Evolutionary conservation across 1,140 invertebrate genomes (phyloP).

Genomic region (Pseudomyrmex flavicornis): DNA sequence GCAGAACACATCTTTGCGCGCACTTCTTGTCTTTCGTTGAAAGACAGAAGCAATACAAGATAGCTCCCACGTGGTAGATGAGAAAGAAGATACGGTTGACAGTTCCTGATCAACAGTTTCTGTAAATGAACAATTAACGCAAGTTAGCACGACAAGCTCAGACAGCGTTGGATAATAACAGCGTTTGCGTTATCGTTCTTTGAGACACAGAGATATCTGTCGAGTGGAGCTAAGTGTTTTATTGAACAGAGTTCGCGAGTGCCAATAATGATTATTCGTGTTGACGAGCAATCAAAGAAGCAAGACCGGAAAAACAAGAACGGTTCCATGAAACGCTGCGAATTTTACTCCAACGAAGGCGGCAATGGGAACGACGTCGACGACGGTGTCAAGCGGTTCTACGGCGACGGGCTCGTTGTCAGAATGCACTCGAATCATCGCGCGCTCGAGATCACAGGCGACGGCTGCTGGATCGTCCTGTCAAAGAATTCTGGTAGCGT

Average conservation of each 20-base stretch:
- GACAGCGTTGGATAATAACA: not conserved
- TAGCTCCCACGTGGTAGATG: not conserved
- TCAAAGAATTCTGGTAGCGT: conserved; percentile 73
- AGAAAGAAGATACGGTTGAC: not conserved
- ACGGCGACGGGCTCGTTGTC: conserved; percentile 75
- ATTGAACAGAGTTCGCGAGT: not conserved
- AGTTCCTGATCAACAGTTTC: not conserved
- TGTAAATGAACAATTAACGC: not conserved
- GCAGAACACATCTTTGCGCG: not conserved
- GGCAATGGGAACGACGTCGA: not conserved
- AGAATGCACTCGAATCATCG: conserved; percentile 69
- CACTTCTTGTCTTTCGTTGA: not conserved
- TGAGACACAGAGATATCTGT: not conserved
- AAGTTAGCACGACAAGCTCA: not conserved
- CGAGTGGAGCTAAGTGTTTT: not conserved
- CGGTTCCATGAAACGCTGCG: not conserved
- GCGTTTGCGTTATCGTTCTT: not conserved
- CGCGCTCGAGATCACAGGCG: conserved; percentile 71
- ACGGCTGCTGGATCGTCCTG: conserved; percentile 77
- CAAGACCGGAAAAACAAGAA: conserved; percentile 6
- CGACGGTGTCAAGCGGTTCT: conserved; percentile 50
- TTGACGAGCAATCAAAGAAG: not conserved
- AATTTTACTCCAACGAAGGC: not conserved
- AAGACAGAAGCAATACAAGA: not conserved
- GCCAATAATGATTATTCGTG: conserved; percentile 21